Base-by-base conservation (phyloP, 2,113 vertebrate species). In the Vulpes lagopus region DNA sequence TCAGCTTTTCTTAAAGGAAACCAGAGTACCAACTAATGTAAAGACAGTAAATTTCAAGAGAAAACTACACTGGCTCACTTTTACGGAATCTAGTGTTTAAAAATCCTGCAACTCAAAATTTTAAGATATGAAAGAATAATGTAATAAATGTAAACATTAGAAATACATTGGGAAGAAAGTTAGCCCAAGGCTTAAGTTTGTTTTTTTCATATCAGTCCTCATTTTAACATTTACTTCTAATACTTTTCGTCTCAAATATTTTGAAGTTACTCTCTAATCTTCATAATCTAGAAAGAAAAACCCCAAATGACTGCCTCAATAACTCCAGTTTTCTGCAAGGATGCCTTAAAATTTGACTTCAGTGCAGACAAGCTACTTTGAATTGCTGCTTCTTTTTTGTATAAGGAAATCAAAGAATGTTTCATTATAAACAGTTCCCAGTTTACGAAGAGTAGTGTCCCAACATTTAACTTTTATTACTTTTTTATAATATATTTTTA, bases 171-270 rank as follows among this genome's bases (percentile, higher is more conserved):
- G 64, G 22, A 89, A 16, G 69, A 93, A 82, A 43, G 51, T 71
- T 43, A 78, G 32, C 35, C 59, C 53, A 67, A 93, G 57, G 49
- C 25, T 86, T 81, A 81, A 67, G 64, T 89, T 74, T 74, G 62
- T 35, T 49, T 69, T 69, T 85, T 96, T 91, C 53, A 89, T 35
- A 8, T 57, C 85, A n/a, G 53, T 71, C 16, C n/a, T 80, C 25
- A 43, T 78, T 78, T 96, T 74, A 76, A 57, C 35, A 81, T 60
- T 60, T 69, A 92, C 51, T 91, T 94, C 73, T 91, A 93, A 74
- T 60, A 71, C 27, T 82, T 79, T 38, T 49, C 67, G 49, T 64
- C 59, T 89, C 81, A 76, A 89, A 8, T 64, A 64, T 62, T 93
- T 38, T 86, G 25, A 94, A 62, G 22, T 94, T n/a, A 88, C 64